phyloP scores from a whole-genome alignment of 2,888 invertebrate species.

The Gymnosoma rotundatum region DNA sequence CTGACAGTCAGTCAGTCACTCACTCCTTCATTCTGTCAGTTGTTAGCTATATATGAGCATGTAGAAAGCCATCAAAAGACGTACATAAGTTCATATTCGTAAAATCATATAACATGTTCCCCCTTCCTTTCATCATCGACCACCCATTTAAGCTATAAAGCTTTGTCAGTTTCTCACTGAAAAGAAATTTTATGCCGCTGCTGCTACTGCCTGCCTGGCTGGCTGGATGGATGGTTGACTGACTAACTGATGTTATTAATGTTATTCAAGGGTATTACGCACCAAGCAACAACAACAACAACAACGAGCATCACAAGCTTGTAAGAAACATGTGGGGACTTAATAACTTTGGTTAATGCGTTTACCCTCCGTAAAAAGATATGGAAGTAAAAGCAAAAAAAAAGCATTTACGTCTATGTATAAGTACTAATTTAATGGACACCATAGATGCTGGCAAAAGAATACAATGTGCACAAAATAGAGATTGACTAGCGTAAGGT shows the following conservation, averaged over 20 bases:
- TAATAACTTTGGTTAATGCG: constrained; percentile 55
- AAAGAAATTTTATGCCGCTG: constrained; percentile 5
- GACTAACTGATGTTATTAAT: constrained; percentile 57
- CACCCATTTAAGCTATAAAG: constrained; percentile 10
- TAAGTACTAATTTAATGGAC: constrained; percentile 33
- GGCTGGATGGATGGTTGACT: constrained; percentile 9
- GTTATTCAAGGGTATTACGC: constrained; percentile 52
- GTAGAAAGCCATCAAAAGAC: constrained; percentile 57
- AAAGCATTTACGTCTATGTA: not conserved
- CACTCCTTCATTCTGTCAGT: not conserved
- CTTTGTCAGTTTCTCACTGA: constrained; percentile 19
- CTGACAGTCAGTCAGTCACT: constrained; percentile 17
- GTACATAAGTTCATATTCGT: constrained; percentile 23
- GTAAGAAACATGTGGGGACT: constrained; percentile 38
- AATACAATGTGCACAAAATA: constrained; percentile 15
- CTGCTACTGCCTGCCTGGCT: constrained; percentile 6
- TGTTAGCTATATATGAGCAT: constrained; percentile 1
- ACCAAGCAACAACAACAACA: not conserved
- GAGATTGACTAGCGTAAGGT: no score
- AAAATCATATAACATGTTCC: constrained; percentile 17
- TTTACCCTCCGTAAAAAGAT: constrained; percentile 31
- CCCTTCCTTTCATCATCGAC: constrained; percentile 6
- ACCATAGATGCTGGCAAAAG: constrained; percentile 7
- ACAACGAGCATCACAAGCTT: constrained; percentile 41
- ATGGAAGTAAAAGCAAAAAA: not conserved